A percentile compares a stretch with the other conserved stretches of the same genome.
These are phyloP conservation scores for Ctenopoma multispine DNA, from an alignment of 2,797 vertebrate genomes.

Conservation along the genomic window DNA sequence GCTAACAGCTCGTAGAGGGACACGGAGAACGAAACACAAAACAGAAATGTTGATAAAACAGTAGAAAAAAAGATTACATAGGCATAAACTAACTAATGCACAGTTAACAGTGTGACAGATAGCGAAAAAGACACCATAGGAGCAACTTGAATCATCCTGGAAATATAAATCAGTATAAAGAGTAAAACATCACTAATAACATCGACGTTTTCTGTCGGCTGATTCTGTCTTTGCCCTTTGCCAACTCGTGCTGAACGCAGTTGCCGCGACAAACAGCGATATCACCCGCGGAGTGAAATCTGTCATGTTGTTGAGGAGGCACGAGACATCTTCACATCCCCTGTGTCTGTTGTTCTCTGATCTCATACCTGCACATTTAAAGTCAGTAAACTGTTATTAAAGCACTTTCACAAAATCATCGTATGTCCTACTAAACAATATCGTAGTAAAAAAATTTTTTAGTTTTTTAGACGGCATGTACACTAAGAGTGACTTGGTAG, in stretches of 20 bases:
- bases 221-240: slow-evolving; percentile 23
- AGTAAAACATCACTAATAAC: slow-evolving; percentile 8
- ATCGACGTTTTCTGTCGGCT: slow-evolving; percentile 9
- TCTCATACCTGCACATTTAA: not conserved
- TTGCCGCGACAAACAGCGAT: slow-evolving; percentile 13
- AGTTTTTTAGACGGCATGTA: too few species aligned
- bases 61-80: slow-evolving; percentile 16
- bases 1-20: slow-evolving; percentile 32
- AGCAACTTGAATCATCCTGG: slow-evolving; percentile 21
- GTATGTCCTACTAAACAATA: too few species aligned
- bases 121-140: slow-evolving; percentile 13
- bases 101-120: slow-evolving; percentile 40
- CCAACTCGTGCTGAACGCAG: slow-evolving; percentile 1
- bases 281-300: slow-evolving; percentile 20
- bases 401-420: too few species aligned
- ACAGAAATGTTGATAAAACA: slow-evolving; percentile 22
- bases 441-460: too few species aligned
- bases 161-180: slow-evolving; percentile 31
- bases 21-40: slow-evolving; percentile 7
- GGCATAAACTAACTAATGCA: slow-evolving; percentile 23
- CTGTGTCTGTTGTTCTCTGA: not conserved
- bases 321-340: slow-evolving; percentile 24
- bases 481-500: too few species aligned
- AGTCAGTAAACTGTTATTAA: too few species aligned
- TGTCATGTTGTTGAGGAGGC: slow-evolving; percentile 24